phyloP scores from a whole-genome alignment of 2,888 invertebrate genomes.

The Callyntrura sp. region DNA sequence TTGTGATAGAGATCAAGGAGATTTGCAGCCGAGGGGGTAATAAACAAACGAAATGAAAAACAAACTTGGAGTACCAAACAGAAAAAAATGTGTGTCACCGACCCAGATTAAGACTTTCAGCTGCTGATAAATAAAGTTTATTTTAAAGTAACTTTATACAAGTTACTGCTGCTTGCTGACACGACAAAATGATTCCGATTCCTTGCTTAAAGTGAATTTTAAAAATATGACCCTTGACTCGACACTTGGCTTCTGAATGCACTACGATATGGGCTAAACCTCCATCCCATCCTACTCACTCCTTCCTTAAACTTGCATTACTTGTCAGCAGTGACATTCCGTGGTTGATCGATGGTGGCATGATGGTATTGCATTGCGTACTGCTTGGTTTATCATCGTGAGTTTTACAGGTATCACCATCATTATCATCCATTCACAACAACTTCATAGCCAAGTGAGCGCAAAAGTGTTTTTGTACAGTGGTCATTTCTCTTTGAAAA shows the following conservation, averaged over 20 bases:
- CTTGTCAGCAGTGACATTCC: neutral
- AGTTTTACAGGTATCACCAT: neutral
- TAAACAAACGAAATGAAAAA: slow-evolving; percentile 43
- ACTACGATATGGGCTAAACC: neutral
- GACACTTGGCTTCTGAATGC: slow-evolving; percentile 38
- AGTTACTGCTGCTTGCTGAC: slow-evolving; percentile 43
- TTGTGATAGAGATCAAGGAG: slow-evolving; percentile 17
- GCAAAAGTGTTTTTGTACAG: slow-evolving; percentile 60
- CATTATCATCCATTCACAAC: neutral
- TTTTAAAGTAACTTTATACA: too few species aligned
- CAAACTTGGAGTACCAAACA: slow-evolving; percentile 36
- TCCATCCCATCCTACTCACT: neutral
- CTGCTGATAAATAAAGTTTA: neutral
- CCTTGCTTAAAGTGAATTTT: slow-evolving; percentile 36
- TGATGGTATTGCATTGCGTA: too few species aligned
- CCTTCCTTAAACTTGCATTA: neutral
- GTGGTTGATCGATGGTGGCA: neutral
- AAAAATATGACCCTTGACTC: slow-evolving; percentile 20
- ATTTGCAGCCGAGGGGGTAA: too few species aligned
- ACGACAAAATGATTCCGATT: slow-evolving; percentile 59
- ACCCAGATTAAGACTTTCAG: slow-evolving; percentile 66
- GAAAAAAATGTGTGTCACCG: slow-evolving; percentile 66
- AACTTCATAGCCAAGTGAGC: slow-evolving; percentile 3
- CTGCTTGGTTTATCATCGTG: too few species aligned
- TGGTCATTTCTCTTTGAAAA: slow-evolving; percentile 21